Evolutionary conservation across 2,113 vertebrate species (phyloP).

Genomic region (Holacanthus passer): DNA sequence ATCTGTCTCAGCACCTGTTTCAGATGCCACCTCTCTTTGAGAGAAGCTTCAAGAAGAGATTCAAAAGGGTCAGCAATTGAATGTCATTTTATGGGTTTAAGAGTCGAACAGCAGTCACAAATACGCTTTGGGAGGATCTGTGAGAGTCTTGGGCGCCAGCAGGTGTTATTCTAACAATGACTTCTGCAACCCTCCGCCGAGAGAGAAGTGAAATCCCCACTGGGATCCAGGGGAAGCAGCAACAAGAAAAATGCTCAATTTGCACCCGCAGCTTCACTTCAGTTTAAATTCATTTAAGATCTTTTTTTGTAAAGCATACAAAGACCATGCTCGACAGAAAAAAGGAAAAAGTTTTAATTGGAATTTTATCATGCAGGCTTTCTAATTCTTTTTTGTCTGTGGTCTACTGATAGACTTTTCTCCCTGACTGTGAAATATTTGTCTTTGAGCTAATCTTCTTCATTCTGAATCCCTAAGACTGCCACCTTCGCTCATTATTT

Average conservation of each 20-base stretch:
- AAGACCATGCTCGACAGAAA: constrained; percentile 14
- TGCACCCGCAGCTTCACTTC: constrained; percentile 23
- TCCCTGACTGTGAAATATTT: constrained; percentile 44
- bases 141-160: neutral
- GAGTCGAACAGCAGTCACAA: neutral
- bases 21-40: constrained; percentile 24
- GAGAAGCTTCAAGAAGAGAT: constrained; percentile 12
- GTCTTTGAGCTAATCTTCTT: constrained; percentile 50
- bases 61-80: constrained; percentile 15
- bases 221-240: neutral
- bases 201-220: neutral
- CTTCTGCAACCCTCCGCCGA: neutral
- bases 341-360: constrained; percentile 51
- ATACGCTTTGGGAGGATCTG: constrained; percentile 2
- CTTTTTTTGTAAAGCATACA: constrained; percentile 17
- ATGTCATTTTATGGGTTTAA: constrained; percentile 8
- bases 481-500: constrained; percentile 13
- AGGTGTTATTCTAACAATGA: constrained; percentile 6
- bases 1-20: constrained; percentile 47
- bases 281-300: constrained; percentile 32
- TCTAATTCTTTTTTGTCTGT: constrained; percentile 31
- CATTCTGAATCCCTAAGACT: constrained; percentile 31
- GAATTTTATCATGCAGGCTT: constrained; percentile 58
- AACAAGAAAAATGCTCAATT: constrained; percentile 4
- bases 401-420: constrained; percentile 9